A percentile compares a stretch with the other conserved stretches of the same genome.
Conservation (phyloP, 2,113 vertebrate species). For the Eonycteris spelaea region DNA sequence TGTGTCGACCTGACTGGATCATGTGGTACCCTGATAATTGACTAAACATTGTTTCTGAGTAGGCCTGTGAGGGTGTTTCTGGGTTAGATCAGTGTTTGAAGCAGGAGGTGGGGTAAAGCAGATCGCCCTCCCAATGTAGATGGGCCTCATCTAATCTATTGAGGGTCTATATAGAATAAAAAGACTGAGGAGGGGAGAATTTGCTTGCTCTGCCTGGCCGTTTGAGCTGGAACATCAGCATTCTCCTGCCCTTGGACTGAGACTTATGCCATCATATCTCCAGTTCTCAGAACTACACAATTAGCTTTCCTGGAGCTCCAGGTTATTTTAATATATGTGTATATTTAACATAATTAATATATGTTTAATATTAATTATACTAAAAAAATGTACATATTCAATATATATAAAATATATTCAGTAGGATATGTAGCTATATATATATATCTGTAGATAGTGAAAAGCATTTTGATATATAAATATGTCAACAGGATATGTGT, state of each 20-base stretch:
- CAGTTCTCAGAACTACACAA: neutral
- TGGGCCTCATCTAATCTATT: neutral
- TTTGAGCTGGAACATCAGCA: neutral
- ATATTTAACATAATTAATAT: neutral
- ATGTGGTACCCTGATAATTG: neutral
- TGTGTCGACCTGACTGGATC: neutral
- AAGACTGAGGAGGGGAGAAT: neutral
- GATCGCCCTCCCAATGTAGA: neutral
- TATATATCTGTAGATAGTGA: no score
- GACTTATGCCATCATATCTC: neutral
- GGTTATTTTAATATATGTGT: neutral
- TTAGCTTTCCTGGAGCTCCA: neutral
- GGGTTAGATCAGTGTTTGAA: neutral
- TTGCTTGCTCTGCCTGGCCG: neutral
- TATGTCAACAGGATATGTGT: no score
- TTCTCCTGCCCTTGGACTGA: neutral
- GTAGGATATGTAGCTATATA: no score
- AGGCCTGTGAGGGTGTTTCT: neutral
- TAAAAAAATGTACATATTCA: neutral
- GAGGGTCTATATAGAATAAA: neutral
- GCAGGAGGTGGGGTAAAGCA: neutral
- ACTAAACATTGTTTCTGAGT: neutral
- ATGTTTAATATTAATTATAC: neutral
- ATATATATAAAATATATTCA: no score
- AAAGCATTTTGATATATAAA: no score